Evolutionary conservation across 2,797 vertebrate genomes (phyloP), one percentile per base, ranked within the genome.

Genomic region (Novumbra hubbsi): DNA sequence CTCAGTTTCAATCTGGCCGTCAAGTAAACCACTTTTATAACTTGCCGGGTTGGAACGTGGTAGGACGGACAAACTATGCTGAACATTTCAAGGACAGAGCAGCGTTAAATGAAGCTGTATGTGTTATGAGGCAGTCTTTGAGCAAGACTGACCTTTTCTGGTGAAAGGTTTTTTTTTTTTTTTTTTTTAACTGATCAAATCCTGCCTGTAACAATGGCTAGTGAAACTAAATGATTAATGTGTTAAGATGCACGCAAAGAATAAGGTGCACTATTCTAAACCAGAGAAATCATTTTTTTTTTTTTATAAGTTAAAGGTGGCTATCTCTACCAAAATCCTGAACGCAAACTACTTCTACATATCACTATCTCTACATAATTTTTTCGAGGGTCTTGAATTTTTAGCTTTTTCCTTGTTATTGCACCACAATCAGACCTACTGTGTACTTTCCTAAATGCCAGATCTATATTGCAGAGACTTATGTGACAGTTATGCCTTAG

Each of bases 21-120:
- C 64, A 24, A 11, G n/a, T 17, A 52, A 63, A 66, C 57, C 15
- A 27, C 27, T 27, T 68, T 73, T 14, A 70, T 73, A 65, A 70
- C 49, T 32, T 16, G 45, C 60, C 72, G 66, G 48, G 7, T 41
- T 21, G 72, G 67, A 77, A 77, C 28, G 30, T 6, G 5, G 14
- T 34, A 27, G 70, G 30, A 65, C 30, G 32, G 63, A 60, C 62
- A n/a, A 62, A 63, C 64, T 62, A 28, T 15, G 17, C 62, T 3
- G 27, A 2, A 48, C 34, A 28, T 62, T 17, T 12, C 17, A 60
- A 55, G 41, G 73, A 68, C 14, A 24, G 57, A 68, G 28, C 69
- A 50, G 24, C 5, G 8, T 38, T 38, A 38, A 38, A 38, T 38
- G 2, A 38, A 38, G 34, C 5, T 4, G 34, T 38, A 7, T 38